These are phyloP conservation scores for Ditylenchus weischeri DNA, from an alignment of 2,888 invertebrate genomes.

Conservation along the genomic window DNA sequence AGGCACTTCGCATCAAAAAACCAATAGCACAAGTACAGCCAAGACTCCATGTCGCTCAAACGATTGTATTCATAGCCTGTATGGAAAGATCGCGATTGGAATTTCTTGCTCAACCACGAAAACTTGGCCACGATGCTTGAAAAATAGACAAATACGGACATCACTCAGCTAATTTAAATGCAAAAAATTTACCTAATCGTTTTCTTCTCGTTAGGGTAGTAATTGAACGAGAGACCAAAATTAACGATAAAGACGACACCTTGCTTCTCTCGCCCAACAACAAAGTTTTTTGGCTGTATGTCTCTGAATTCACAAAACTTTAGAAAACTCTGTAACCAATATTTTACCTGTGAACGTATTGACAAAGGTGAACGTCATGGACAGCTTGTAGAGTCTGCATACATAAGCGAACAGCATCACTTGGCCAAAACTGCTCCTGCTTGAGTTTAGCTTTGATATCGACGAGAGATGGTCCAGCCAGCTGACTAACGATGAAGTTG, in stretches of 20 bases:
- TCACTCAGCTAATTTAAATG: no score
- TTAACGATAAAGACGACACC: constrained; percentile 3
- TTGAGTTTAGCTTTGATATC: not conserved
- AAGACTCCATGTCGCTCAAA: constrained; percentile 11
- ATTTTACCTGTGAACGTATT: constrained; percentile 4
- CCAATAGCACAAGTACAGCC: constrained; percentile 7
- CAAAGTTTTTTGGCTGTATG: constrained; percentile 10
- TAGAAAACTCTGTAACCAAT: not conserved
- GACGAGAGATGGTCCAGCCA: not conserved
- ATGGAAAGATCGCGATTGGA: constrained; percentile 9
- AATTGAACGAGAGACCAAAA: constrained; percentile 3
- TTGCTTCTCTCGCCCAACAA: constrained; percentile 8
- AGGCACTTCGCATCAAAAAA: constrained; percentile 1
- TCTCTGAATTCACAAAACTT: not conserved
- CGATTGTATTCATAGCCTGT: not conserved
- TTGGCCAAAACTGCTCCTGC: constrained; percentile 3
- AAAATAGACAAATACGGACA: not conserved
- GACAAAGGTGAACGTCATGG: constrained; percentile 12
- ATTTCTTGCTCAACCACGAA: not conserved
- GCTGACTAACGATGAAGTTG: constrained; percentile 9
- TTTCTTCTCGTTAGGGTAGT: constrained; percentile 4
- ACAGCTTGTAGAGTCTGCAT: constrained; percentile 10
- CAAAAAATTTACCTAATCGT: not conserved
- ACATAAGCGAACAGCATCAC: not conserved
- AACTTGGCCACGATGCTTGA: not conserved